Evolutionary conservation across 2,888 invertebrate species (phyloP).

Genomic region (Cylindroiulus punctatus): DNA sequence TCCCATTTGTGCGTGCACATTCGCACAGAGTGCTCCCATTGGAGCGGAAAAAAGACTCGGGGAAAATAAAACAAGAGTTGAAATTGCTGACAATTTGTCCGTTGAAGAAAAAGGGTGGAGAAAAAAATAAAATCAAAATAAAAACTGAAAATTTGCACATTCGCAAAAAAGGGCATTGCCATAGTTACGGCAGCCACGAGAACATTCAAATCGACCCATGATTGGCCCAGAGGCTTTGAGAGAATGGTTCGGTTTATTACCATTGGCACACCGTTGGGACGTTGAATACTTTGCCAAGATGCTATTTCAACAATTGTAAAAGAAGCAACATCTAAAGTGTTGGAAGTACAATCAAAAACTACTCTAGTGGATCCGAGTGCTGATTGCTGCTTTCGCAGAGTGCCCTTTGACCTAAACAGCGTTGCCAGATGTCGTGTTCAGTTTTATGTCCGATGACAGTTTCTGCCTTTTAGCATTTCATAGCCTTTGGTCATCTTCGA

Average conservation of each 20-base stretch:
- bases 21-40: slow-evolving; percentile 32
- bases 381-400: slow-evolving; percentile 12
- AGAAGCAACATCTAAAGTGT: slow-evolving; percentile 21
- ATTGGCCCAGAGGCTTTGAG: slow-evolving; percentile 39
- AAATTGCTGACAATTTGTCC: slow-evolving; percentile 44
- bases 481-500: not conserved
- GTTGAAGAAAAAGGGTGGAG: slow-evolving; percentile 36
- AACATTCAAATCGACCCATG: slow-evolving; percentile 42
- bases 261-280: slow-evolving; percentile 32
- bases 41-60: slow-evolving; percentile 33
- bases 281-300: slow-evolving; percentile 32
- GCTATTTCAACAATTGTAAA: slow-evolving; percentile 32
- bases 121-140: slow-evolving; percentile 43
- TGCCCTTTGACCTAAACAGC: slow-evolving; percentile 14
- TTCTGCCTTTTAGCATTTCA: not conserved
- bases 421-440: slow-evolving; percentile 10
- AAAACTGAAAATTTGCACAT: slow-evolving; percentile 42
- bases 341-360: slow-evolving; percentile 32
- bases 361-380: slow-evolving; percentile 26
- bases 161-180: slow-evolving; percentile 43
- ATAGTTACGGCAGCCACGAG: slow-evolving; percentile 42
- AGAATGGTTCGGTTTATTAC: slow-evolving; percentile 26
- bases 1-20: slow-evolving; percentile 32
- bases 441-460: not conserved
- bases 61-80: slow-evolving; percentile 41